Conservation (phyloP, 2,888 invertebrate genomes). For the Coleophora flavipennella region DNA sequence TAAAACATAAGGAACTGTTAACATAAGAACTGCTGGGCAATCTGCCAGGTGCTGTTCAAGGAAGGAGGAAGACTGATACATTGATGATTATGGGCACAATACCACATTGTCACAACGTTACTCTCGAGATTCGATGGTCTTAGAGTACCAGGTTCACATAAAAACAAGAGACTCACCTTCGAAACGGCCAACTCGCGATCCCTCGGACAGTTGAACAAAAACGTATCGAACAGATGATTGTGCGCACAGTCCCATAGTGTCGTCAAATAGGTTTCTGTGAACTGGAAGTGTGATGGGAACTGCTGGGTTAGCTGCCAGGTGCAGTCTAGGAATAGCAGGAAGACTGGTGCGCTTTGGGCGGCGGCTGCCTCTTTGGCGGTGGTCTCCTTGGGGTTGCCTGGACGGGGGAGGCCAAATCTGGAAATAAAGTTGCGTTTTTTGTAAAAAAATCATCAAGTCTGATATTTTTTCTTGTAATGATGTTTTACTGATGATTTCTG, state of each 20-base stretch:
- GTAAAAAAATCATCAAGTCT: no score
- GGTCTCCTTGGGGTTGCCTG: slow-evolving; percentile 68
- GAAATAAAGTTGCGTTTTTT: no score
- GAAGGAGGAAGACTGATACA: no score
- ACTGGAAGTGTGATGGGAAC: slow-evolving; percentile 91
- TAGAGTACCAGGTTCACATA: no score
- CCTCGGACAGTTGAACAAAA: slow-evolving; percentile 89
- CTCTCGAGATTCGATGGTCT: no score
- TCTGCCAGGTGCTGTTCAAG: no score
- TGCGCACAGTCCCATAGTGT: slow-evolving; percentile 93
- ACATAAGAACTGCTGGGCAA: no score
- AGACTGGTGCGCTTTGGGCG: slow-evolving; percentile 81
- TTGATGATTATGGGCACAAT: no score
- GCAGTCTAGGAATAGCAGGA: slow-evolving; percentile 93
- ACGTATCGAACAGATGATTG: slow-evolving; percentile 92
- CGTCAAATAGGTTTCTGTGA: slow-evolving; percentile 92
- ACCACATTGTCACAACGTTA: no score
- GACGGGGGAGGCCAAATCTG: slow-evolving; percentile 79
- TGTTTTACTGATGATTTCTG: no score
- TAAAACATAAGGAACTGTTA: no score
- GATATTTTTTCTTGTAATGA: no score
- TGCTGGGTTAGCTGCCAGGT: slow-evolving; percentile 93
- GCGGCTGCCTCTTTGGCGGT: slow-evolving; percentile 23
- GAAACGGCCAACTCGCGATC: slow-evolving; percentile 79
- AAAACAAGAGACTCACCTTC: slow-evolving; percentile 52